Evolutionary conservation across 2,113 vertebrate genomes (phyloP), one percentile per base, ranked within the genome.

Genomic region (Cyphomyrus plagiostoma): DNA sequence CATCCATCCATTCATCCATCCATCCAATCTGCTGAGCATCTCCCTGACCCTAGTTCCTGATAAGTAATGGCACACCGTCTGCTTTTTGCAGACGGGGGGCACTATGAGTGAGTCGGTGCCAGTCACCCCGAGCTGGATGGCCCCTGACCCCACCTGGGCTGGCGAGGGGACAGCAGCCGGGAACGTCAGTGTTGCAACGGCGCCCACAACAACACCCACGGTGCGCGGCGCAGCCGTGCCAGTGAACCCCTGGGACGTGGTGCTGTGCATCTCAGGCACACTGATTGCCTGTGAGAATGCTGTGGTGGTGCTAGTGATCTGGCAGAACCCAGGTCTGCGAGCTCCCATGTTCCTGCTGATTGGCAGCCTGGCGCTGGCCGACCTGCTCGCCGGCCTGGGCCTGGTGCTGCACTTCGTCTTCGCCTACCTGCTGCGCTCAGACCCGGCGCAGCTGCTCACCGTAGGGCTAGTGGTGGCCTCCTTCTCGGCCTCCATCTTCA

Each of bases 291-390:
- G 98, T 15, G 98, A 99, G 93, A 99, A 99, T 89, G 98, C 98
- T 50, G 21, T 99, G 90, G 98, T 99, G 95, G 98, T 99, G 89
- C 96, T 99, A 93, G 97, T 99, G 19, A 99, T 99, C 95, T 98
- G 98, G 97, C 98, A 99, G 94, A 99, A 98, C 93, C 97, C 98
- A 17, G 96, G 97, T 42, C 97, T 99, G 88, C 95, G 98, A 0
- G 98, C 98, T 0, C 98, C 98, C 90, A 99, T 99, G 98, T 99
- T 99, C 95, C 96, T 99, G 91, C 96, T 99, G 45, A 99, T 99
- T 62, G 98, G 98, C 92, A 99, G 98, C 95, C 95, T 99, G 95
- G 98, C 98, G 0, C 95, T 99, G 83, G 98, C 98, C 6, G 98
- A 99, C 95, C 96, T 99, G 83, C 96, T 99, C 94, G 98, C 98